Percentiles rank a stretch among this genome's conserved stretches.
These are phyloP conservation scores for Ormia ochracea DNA, from an alignment of 2,888 invertebrate species.

Conservation along the genomic window DNA sequence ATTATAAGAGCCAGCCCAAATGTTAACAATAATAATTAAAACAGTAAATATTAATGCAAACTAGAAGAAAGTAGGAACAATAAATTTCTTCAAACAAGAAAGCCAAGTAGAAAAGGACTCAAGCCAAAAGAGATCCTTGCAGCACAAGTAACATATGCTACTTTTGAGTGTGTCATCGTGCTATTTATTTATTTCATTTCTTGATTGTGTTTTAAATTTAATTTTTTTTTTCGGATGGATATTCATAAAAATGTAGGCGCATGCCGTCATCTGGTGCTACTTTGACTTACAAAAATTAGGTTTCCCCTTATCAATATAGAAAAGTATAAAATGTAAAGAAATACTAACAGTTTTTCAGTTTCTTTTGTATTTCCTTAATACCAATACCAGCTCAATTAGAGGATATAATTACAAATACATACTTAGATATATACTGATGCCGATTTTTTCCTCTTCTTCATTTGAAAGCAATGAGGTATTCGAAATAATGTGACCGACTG, in stretches of 20 bases:
- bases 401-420: background rate
- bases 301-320: slow-evolving; percentile 50
- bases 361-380: slow-evolving; percentile 55
- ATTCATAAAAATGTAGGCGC: slow-evolving; percentile 67
- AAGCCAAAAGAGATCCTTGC: slow-evolving; percentile 62
- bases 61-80: slow-evolving; percentile 36
- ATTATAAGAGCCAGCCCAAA: slow-evolving; percentile 16
- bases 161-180: slow-evolving; percentile 57
- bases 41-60: background rate
- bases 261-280: slow-evolving; percentile 76
- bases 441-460: slow-evolving; percentile 33
- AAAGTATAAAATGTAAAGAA: background rate
- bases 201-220: slow-evolving; percentile 41
- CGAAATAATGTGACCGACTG: no score
- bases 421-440: slow-evolving; percentile 47
- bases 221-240: slow-evolving; percentile 43
- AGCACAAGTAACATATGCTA: slow-evolving; percentile 72
- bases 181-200: slow-evolving; percentile 15
- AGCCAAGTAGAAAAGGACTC: slow-evolving; percentile 58
- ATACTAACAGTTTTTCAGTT: slow-evolving; percentile 34
- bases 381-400: background rate
- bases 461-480: no score
- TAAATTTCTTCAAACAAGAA: background rate
- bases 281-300: slow-evolving; percentile 72
- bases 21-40: slow-evolving; percentile 11